Conservation (phyloP, 2,888 invertebrate species). For the Thymelicus sylvestris region DNA sequence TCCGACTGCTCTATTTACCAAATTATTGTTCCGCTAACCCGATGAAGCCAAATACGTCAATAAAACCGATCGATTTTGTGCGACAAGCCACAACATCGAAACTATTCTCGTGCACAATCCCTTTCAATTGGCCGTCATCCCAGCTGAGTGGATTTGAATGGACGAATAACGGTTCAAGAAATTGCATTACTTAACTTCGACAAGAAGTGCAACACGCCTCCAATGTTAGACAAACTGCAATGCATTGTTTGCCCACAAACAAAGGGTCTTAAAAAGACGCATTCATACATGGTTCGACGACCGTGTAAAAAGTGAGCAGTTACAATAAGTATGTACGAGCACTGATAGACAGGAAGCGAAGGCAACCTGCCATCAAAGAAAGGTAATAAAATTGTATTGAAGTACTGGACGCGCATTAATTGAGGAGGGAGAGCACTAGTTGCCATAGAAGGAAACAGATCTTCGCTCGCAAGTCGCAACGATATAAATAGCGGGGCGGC, state of each 20-base stretch:
- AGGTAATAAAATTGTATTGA: conserved; percentile 67
- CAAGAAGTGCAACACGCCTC: conserved; percentile 21
- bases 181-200: conserved; percentile 49
- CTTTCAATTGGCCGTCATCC: conserved; percentile 52
- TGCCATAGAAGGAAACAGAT: conserved; percentile 76
- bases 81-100: conserved; percentile 52
- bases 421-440: conserved; percentile 61
- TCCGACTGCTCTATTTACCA: conserved; percentile 52
- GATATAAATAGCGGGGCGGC: conserved; percentile 76
- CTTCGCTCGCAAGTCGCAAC: conserved; percentile 57
- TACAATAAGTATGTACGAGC: conserved; percentile 42
- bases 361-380: conserved; percentile 59
- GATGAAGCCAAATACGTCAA: conserved; percentile 53
- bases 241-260: conserved; percentile 67
- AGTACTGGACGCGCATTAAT: conserved; percentile 66
- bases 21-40: conserved; percentile 66
- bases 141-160: conserved; percentile 15
- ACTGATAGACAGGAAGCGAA: conserved; percentile 53
- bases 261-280: conserved; percentile 58
- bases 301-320: conserved; percentile 58
- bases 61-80: conserved; percentile 55
- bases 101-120: conserved; percentile 55
- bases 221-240: conserved; percentile 31
- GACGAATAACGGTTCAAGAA: conserved; percentile 46
- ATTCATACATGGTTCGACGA: conserved; percentile 56